These are phyloP conservation scores for Sebastolobus altivelis DNA, from an alignment of 2,797 vertebrate genomes.

Conservation along the genomic window DNA sequence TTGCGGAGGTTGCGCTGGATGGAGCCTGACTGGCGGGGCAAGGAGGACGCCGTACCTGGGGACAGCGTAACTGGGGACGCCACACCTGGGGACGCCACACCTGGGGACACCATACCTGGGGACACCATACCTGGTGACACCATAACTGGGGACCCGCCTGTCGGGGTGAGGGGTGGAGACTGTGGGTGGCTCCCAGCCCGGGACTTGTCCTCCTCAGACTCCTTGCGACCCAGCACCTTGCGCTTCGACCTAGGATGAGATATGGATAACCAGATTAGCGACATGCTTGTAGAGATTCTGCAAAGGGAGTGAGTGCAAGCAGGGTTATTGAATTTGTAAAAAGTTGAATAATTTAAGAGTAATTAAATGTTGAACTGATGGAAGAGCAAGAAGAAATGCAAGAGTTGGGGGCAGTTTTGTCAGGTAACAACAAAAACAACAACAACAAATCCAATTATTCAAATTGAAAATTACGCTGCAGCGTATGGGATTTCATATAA, in stretches of 20 bases:
- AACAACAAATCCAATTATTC: constrained; percentile 16
- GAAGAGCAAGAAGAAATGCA: constrained; percentile 4
- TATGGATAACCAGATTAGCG: constrained; percentile 13
- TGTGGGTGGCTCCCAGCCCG: constrained; percentile 67
- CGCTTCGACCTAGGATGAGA: constrained; percentile 91
- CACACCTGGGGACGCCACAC: background rate
- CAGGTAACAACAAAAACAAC: constrained; percentile 12
- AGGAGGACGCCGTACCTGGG: constrained; percentile 30
- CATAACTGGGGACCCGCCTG: background rate
- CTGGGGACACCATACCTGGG: background rate
- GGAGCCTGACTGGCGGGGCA: constrained; percentile 88
- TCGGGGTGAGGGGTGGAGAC: constrained; percentile 76
- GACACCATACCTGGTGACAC: background rate
- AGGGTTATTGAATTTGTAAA: constrained; percentile 1
- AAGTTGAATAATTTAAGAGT: background rate
- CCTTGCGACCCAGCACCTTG: constrained; percentile 95
- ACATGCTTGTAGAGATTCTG: background rate
- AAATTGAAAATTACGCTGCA: constrained; percentile 18
- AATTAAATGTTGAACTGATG: constrained; percentile 9
- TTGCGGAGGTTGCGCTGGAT: constrained; percentile 95
- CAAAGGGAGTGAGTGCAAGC: constrained; percentile 10
- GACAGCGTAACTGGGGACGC: background rate
- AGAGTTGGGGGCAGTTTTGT: constrained; percentile 36
- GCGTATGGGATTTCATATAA: constrained; percentile 8
- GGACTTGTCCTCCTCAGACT: constrained; percentile 94